A percentile compares a stretch with the other conserved stretches of the same genome.
Conservation (phyloP, 2,888 invertebrate genomes). For the Liposcelis brunnea region DNA sequence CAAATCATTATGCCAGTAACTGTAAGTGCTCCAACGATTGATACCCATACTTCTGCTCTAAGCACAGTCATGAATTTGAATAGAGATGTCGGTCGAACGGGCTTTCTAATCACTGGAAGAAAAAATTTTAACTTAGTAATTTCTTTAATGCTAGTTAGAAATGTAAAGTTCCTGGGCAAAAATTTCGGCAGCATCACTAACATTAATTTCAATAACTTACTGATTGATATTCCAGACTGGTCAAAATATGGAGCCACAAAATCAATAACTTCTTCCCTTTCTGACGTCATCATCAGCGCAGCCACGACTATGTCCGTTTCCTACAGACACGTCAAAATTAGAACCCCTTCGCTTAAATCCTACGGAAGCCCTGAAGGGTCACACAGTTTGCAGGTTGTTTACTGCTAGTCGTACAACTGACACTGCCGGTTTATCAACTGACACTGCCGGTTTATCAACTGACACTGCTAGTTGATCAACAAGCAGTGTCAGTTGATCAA, state of each 20-base stretch:
- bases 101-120: slow-evolving; percentile 61
- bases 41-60: slow-evolving; percentile 72
- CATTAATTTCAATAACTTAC: slow-evolving; percentile 28
- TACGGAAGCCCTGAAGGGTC: no score
- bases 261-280: slow-evolving; percentile 76
- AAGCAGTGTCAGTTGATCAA: no score
- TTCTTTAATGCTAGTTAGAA: no score
- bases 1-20: slow-evolving; percentile 76
- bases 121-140: no score
- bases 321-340: no score
- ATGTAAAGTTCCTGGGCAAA: no score
- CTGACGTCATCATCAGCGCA: slow-evolving; percentile 77
- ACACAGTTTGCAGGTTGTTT: no score
- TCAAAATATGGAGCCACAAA: slow-evolving; percentile 84
- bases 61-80: slow-evolving; percentile 91
- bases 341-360: no score
- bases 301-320: slow-evolving; percentile 69
- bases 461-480: no score
- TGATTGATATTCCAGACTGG: slow-evolving; percentile 78
- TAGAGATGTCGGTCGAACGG: slow-evolving; percentile 59
- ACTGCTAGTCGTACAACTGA: no score
- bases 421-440: no score
- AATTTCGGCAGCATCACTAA: background rate
- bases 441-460: no score
- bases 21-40: slow-evolving; percentile 65